Evolutionary conservation across 2,888 invertebrate genomes (phyloP).

Genomic region (Leptopterna dolabrata): DNA sequence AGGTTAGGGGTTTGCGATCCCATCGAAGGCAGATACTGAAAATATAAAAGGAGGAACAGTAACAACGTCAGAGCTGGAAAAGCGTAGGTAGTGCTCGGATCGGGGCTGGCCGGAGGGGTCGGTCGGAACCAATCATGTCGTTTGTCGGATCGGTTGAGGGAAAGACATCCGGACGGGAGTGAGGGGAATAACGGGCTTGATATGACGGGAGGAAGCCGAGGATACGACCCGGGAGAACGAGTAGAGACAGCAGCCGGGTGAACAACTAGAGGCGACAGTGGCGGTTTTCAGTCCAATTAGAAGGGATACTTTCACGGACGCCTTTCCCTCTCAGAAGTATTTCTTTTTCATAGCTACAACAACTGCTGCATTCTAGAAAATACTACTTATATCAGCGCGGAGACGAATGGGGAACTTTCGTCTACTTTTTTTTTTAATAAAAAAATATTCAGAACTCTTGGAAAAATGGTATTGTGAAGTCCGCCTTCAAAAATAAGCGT

Average conservation of each 20-base stretch:
- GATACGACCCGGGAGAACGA: not conserved
- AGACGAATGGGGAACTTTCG: too few species aligned
- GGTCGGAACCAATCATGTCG: not conserved
- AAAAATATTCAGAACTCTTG: too few species aligned
- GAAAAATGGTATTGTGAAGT: too few species aligned
- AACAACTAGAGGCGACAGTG: conserved; percentile 2
- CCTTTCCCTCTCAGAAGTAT: not conserved
- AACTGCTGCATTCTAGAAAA: too few species aligned
- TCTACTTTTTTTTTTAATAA: too few species aligned
- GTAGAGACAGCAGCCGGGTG: not conserved
- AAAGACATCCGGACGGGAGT: not conserved
- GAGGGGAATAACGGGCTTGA: not conserved
- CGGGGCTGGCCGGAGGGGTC: not conserved
- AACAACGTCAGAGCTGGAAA: not conserved
- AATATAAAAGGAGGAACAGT: not conserved
- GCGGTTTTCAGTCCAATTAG: conserved; percentile 2
- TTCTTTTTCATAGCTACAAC: not conserved
- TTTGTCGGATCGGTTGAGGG: not conserved
- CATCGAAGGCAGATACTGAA: not conserved
- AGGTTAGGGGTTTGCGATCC: too few species aligned
- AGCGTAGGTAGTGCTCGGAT: not conserved
- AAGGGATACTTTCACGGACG: not conserved
- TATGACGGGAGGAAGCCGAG: not conserved
- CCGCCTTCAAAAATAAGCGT: too few species aligned
- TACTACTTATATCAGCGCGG: too few species aligned